phyloP scores from a whole-genome alignment of 2,113 vertebrate genomes.

The Todiramphus chloris region DNA sequence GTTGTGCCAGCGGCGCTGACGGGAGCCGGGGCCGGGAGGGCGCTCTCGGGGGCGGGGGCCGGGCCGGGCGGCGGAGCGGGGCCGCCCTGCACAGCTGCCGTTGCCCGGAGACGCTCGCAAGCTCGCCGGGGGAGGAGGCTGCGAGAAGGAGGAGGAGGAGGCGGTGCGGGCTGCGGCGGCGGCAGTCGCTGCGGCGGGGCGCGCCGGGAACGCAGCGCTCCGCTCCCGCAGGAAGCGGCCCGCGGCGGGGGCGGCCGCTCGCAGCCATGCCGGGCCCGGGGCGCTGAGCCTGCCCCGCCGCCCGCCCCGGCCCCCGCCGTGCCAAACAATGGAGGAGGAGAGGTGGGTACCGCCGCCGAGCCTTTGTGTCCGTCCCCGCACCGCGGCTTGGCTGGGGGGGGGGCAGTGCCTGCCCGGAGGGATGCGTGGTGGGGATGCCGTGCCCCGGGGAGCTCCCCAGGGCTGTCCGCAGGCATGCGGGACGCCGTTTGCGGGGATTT shows the following conservation, averaged over 20 bases:
- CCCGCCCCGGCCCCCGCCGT: conserved; percentile 9
- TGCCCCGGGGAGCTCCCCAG: not conserved
- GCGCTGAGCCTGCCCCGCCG: conserved; percentile 36
- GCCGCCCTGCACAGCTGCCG: conserved; percentile 1
- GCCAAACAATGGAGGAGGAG: conserved; percentile 73
- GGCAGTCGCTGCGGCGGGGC: conserved; percentile 66
- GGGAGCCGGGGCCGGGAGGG: not conserved
- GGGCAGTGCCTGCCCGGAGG: not conserved
- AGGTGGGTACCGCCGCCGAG: conserved; percentile 56
- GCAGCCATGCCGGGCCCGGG: conserved; percentile 74
- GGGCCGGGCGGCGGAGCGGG: not conserved
- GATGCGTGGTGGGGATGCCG: not conserved
- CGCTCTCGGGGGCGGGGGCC: not conserved
- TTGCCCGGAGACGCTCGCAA: conserved; percentile 70
- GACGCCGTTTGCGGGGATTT: not conserved
- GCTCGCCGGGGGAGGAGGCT: not conserved
- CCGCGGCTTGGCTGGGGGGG: not conserved
- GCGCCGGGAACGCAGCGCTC: conserved; percentile 67
- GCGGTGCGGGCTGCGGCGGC: conserved; percentile 58
- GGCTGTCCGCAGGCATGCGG: not conserved
- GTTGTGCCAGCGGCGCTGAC: not conserved
- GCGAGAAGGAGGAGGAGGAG: not conserved
- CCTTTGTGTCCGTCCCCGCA: not conserved
- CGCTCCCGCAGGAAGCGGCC: conserved; percentile 53
- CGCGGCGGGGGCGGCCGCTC: conserved; percentile 40